Base-by-base conservation (phyloP, 2,888 invertebrate species). In the Nomada ferruginata region DNA sequence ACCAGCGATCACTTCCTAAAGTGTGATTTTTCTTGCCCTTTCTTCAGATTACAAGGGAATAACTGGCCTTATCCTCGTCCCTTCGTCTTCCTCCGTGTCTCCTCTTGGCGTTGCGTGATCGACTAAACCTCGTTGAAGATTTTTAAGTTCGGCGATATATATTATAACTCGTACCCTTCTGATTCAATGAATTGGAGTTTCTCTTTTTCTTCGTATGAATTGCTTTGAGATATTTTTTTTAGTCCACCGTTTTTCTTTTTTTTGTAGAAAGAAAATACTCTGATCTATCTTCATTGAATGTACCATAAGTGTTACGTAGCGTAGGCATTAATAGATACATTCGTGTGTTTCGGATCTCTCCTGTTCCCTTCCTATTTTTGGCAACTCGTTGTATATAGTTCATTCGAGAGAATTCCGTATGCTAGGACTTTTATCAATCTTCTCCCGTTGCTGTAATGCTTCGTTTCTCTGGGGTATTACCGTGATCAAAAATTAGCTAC, bases 1-100 rank as follows among this genome's bases (percentile, higher is more conserved):
- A 82, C 82, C 74, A 59, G 64, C 64, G 70, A 23, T 81, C 82
- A 80, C 80, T 80, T 61, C 29, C 13, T 44, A 20, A 13, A 20
- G n/a, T 10, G 13, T 26, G 47, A 18, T 3, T 20, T 47, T 4
- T 63, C 23, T 15, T 50, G 50, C 2, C 18, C 42, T 11, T 10
- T 20, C 42, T 10, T 52, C 42, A 15, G 15, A 11, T 36, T 9
- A 29, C 47, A 55, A 52, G 26, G 9, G 36, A 20, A 53, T 15
- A n/a, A 26, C 15, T 57, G 13, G 26, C 26, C 57, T 57, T 15
- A 57, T 26, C 29, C 59, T 36, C 18, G 18, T 9, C 29, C 2
- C 13, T 15, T 70, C 47, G 13, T 47, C 63, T n/a, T 36, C 36
- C 29, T 50, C 44, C 42, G 18, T 47, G 4, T 36, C n/a, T 42